Percentiles rank a stretch among this genome's conserved stretches.
Evolutionary conservation across 2,888 invertebrate species (phyloP).

Genomic region (Sphaeridia pumilis): DNA sequence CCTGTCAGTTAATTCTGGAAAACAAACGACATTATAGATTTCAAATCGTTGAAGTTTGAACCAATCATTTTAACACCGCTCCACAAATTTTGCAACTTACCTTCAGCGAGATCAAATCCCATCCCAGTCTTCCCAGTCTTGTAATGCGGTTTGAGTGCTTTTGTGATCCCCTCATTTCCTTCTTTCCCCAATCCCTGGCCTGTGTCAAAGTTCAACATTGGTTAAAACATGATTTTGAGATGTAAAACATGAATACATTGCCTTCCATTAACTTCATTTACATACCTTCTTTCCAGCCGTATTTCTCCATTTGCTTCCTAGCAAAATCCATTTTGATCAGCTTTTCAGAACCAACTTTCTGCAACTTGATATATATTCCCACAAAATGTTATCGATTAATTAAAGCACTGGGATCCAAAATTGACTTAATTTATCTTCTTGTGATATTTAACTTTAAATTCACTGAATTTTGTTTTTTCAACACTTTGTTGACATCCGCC

Average conservation of each 20-base stretch:
- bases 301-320: constrained; percentile 56
- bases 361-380: too few species aligned
- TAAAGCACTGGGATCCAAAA: too few species aligned
- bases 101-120: constrained; percentile 58
- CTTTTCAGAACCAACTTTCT: too few species aligned
- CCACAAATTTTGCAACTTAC: constrained; percentile 1
- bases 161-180: constrained; percentile 58
- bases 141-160: constrained; percentile 63
- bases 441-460: too few species aligned
- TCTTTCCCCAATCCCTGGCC: constrained; percentile 74
- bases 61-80: too few species aligned
- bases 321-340: constrained; percentile 53
- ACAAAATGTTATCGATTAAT: too few species aligned
- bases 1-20: constrained; percentile 26
- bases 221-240: too few species aligned
- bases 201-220: constrained; percentile 37
- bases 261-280: neutral
- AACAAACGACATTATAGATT: neutral
- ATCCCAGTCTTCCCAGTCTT: constrained; percentile 69
- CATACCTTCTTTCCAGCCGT: constrained; percentile 61
- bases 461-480: too few species aligned
- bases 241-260: too few species aligned
- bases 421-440: too few species aligned
- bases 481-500: too few species aligned
- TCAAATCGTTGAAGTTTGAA: too few species aligned